These are phyloP conservation scores for Ophion ventricosus DNA, from an alignment of 2,888 invertebrate species.

Conservation along the genomic window DNA sequence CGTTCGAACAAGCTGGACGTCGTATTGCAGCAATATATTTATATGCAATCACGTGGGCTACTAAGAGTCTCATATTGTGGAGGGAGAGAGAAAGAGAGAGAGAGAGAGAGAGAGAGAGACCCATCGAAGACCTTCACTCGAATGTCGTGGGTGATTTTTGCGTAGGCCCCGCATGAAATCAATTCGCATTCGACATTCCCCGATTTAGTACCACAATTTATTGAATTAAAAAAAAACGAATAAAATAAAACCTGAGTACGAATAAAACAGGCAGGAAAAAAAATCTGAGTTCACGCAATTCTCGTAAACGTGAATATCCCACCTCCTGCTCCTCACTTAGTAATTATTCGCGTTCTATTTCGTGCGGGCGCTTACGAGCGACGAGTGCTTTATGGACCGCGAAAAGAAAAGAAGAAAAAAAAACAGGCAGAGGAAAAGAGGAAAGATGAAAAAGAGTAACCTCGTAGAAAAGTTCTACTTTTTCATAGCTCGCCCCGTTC, in stretches of 20 bases:
- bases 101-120: not conserved
- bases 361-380: not conserved
- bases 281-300: not conserved
- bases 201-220: not conserved
- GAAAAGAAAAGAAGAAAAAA: constrained; percentile 11
- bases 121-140: constrained; percentile 21
- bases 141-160: constrained; percentile 28
- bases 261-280: not conserved
- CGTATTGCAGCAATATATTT: constrained; percentile 9
- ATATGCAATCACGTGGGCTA: constrained; percentile 31
- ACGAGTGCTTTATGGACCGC: not conserved
- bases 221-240: not conserved
- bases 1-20: constrained; percentile 2
- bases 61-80: not conserved
- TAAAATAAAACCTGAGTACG: not conserved
- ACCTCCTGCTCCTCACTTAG: not conserved
- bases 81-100: not conserved
- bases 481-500: constrained; percentile 8
- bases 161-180: constrained; percentile 14
- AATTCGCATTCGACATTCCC: not conserved
- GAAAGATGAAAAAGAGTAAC: not conserved
- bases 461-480: constrained; percentile 18
- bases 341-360: not conserved
- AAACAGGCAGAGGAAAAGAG: not conserved
- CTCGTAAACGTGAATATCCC: not conserved